Base-by-base conservation (phyloP, 2,888 invertebrate genomes). In the Cotesia congregata region DNA sequence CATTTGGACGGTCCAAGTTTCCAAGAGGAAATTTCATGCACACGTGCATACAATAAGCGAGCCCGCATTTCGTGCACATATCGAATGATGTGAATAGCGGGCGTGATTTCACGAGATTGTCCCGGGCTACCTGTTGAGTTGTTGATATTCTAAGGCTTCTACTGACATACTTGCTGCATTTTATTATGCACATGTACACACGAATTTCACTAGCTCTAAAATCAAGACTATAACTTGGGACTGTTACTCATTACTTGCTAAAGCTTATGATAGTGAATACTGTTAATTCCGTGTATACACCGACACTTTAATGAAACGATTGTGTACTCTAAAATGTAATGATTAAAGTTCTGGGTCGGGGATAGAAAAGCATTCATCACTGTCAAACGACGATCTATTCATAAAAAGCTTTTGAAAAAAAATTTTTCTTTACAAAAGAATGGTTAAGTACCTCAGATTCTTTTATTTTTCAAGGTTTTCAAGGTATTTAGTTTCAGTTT, bases 51-150 rank as follows among this genome's bases (percentile, higher is more conserved):
- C 67, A 67, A 38, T 38, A 12, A 38, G 20, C 67, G 30, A n/a
- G 12, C 67, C 67, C 67, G 20, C 67, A 67, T 67, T 50, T 50
- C 50, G 50, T 50, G 50, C 50, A 50, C 50, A 50, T 50, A 50
- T 50, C 50, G 50, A 50, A 50, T 50, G 50, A 50, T 50, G 50
- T 50, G 50, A 50, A 50, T 50, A 50, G 50, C 50, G 2, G 50
- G 12, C 50, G 41, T 68, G n/a, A 38, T 7, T 72, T 38, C 62
- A 39, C 38, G 39, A 72, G 62, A 62, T 61, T 72, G 71, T 62
- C 39, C 40, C 15, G 39, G 62, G 62, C 61, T 72, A 72, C 71
- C 71, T 72, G 71, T 72, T 72, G 71, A 72, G 71, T 70, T 59
- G 69, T 50, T 50, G 50, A 50, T 50, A 50, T 50, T 50, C 50